Evolutionary conservation across 2,888 invertebrate genomes (phyloP).

Genomic region (Plutella xylostella): DNA sequence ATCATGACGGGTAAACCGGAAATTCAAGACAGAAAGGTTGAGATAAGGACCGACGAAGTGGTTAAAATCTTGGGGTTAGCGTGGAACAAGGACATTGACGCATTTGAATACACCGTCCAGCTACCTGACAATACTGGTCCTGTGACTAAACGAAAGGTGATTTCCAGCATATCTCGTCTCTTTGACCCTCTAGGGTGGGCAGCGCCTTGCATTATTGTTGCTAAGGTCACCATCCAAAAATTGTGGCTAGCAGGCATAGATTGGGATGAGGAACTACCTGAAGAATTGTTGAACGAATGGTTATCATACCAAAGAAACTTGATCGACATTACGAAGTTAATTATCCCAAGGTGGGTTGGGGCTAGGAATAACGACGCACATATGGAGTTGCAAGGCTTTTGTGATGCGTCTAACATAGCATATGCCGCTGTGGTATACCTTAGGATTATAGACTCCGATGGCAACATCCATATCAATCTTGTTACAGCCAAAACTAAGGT

Average conservation of each 20-base stretch:
- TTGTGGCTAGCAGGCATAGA: not conserved
- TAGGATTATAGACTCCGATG: not conserved
- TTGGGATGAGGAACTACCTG: conserved; percentile 5
- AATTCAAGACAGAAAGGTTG: not conserved
- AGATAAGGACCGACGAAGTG: not conserved
- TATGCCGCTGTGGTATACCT: conserved; percentile 9
- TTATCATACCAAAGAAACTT: not conserved
- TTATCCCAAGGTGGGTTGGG: not conserved
- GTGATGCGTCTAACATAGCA: conserved; percentile 10
- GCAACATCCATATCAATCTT: conserved; percentile 1
- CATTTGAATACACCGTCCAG: not conserved
- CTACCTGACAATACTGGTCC: too few species aligned
- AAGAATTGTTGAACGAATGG: conserved; percentile 8
- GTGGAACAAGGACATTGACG: not conserved
- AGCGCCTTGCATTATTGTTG: conserved; percentile 11
- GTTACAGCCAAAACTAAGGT: conserved; percentile 11
- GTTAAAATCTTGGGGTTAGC: not conserved
- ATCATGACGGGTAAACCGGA: not conserved
- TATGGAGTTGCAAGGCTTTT: conserved; percentile 11
- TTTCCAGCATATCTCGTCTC: conserved; percentile 14
- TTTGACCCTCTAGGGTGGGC: conserved; percentile 18
- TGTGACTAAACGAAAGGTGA: conserved; percentile 15
- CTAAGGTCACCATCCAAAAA: conserved; percentile 16
- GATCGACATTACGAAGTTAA: conserved; percentile 7
- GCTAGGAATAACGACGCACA: conserved; percentile 6